phyloP scores from a whole-genome alignment of 2,113 vertebrate genomes.

The cat (Felis catus) region F.catus_Fca126_mat1.0 CM031421.1:90416501-90417000 shows the following conservation, averaged over 20 bases:
- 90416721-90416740: not conserved
- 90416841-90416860: not conserved
- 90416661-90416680: not conserved
- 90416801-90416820: not conserved
- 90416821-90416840: not conserved
- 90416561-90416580: not conserved
- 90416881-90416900: not conserved
- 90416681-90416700: not conserved
- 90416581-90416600: not conserved
- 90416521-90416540: not conserved
- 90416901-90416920: not conserved
- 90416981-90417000: too few relatives aligned
- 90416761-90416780: not conserved
- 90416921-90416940: not conserved
- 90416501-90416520: conserved; percentile 17
- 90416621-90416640: not conserved
- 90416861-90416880: not conserved
- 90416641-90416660: not conserved
- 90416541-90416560: not conserved
- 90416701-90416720: not conserved
- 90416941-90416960: too few relatives aligned
- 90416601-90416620: not conserved
- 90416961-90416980: too few relatives aligned
- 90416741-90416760: not conserved
- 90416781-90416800: not conserved